Base-by-base conservation (phyloP, 2,797 vertebrate genomes). In the Gallinago stenura region DNA sequence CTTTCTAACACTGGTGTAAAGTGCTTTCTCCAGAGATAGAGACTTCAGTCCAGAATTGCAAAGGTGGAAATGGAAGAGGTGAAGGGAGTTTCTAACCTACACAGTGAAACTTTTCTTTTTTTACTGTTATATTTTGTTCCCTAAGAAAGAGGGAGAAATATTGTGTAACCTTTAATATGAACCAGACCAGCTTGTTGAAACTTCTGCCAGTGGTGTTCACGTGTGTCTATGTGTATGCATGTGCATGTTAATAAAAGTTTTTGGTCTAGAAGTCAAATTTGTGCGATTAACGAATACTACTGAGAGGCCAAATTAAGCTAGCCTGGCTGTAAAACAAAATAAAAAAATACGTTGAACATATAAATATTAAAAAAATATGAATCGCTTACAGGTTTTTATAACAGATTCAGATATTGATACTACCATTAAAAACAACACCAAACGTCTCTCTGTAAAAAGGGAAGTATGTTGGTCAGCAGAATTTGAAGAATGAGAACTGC, bases 191-290 rank as follows among this genome's bases (percentile, higher is more conserved):
- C 35, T 62, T 46, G 15, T 54, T 89, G 48, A 30, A 76, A 83
- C 25, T 69, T 87, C 25, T 71, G 16, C 31, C 25, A 26, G 12
- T 57, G 41, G 9, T 77, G 46, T 54, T 90, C 16, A 15, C 3
- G 0, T 25, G 7, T n/a, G 28, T n/a, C 10, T 46, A 0, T 45
- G 12, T 61, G 43, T 82, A 26, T 66, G 41, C 18, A 19, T 9
- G 6, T 69, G 37, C 24, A 11, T 66, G 19, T 84, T 86, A 30
- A 12, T 58, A 56, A 77, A 70, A 57, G 12, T 11, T 69, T 77
- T 75, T 69, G 16, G 37, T 94, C 61, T 35, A 19, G 11, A 94
- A 81, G 54, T 75, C 33, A 43, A 35, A 80, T 85, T n/a, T 48
- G 2, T 64, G 12, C 28, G 16, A 48, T 77, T 77, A 56, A 19